Base-by-base conservation (phyloP, 2,113 vertebrate species). In the Lutjanus erythropterus region DNA sequence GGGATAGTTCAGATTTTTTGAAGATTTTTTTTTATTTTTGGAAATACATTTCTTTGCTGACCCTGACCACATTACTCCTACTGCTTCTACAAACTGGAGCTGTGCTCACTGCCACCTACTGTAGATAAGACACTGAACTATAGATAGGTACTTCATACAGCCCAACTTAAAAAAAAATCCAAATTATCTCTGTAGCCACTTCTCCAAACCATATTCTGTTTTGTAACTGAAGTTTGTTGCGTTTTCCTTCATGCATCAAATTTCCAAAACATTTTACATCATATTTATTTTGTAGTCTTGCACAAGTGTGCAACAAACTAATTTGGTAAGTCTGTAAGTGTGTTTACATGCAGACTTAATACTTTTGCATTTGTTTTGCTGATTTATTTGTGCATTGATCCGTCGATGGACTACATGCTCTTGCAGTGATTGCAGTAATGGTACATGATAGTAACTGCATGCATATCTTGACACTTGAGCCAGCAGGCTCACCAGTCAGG, bases 391-490 rank as follows among this genome's bases (percentile, higher is more conserved):
- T 14, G 44, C 33, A 21, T 50, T n/a, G 19, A 65, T 27, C 15
- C 1, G 29, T 15, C 19, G 9, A 65, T 35, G 19, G 2, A 6
- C 33, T 21, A 9, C 25, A 35, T 55, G 23, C 55, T 52, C 46
- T 29, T 23, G 31, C 19, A 37, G 27, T 25, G 16, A 42, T 9
- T 19, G 14, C 42, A 58, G 4, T n/a, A 21, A 59, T 53, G 55
- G 9, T n/a, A 8, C 15, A 25, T 35, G 16, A 55, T 23, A 21
- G 58, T 21, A 33, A 15, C 1, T 56, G 25, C 31, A 56, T 42
- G 19, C 58, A 35, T 33, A 19, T 75, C 27, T 53, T 42, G 71
- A 86, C 69, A 78, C 46, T 61, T 25, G 49, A 78, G 46, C n/a
- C 53, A 44, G 31, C 12, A 25, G 6, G 49, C 9, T 33, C 25